Conservation (phyloP, 2,113 vertebrate genomes). For the Echinops telfairi region DNA sequence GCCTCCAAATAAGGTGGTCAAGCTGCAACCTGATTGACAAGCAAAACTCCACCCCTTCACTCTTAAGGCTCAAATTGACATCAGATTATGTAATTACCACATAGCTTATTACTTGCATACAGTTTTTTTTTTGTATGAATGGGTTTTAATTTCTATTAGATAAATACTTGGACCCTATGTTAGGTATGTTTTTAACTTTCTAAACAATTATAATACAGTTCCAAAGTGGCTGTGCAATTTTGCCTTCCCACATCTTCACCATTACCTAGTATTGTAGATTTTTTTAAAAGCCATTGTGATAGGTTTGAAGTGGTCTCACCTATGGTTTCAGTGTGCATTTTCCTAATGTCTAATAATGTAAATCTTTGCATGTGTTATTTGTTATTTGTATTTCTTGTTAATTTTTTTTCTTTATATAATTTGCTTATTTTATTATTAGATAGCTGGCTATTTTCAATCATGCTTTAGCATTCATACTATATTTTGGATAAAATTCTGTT, state of each 20-base stretch:
- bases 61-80: too few species aligned
- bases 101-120: too few species aligned
- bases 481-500: not conserved
- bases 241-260: not conserved
- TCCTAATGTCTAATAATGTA: not conserved
- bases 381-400: slow-evolving; percentile 16
- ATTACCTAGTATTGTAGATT: slow-evolving; percentile 17
- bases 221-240: not conserved
- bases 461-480: not conserved
- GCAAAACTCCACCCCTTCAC: too few species aligned
- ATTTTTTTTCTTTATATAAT: not conserved
- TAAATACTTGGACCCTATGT: not conserved
- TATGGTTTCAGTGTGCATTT: slow-evolving; percentile 21
- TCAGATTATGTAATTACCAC: too few species aligned
- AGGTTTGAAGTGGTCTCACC: not conserved
- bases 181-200: slow-evolving; percentile 19
- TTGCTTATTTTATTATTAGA: not conserved
- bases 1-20: too few species aligned
- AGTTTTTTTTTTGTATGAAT: too few species aligned
- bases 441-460: not conserved
- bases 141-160: too few species aligned
- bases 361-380: not conserved
- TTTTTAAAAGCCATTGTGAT: slow-evolving; percentile 16
- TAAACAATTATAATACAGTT: not conserved
- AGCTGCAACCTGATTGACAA: too few species aligned